Evolutionary conservation across 2,888 invertebrate species (phyloP).

Genomic region (Drosophila formosana): DNA sequence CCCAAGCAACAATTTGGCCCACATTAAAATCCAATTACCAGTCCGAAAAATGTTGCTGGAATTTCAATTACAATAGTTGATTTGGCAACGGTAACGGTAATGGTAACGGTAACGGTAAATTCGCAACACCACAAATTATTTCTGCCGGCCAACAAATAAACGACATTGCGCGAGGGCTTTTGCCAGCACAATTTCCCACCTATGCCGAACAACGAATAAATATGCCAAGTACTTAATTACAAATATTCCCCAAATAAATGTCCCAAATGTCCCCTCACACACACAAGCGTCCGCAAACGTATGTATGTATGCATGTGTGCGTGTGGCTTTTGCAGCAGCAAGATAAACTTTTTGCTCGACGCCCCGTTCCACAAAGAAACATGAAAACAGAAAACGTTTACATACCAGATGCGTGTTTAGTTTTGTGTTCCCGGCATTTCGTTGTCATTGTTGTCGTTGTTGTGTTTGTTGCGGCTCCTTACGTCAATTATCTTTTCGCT

Average conservation of each 20-base stretch:
- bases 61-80: conserved; percentile 71
- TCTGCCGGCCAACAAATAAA: conserved; percentile 24
- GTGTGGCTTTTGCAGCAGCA: too few species aligned
- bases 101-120: conserved; percentile 27
- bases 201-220: conserved; percentile 9
- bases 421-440: conserved; percentile 43
- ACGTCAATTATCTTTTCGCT: conserved; percentile 1
- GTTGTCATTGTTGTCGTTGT: conserved; percentile 26
- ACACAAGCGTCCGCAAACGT: background rate
- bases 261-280: background rate
- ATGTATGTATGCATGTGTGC: background rate
- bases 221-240: conserved; percentile 16
- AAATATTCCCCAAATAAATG: conserved; percentile 11
- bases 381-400: conserved; percentile 29
- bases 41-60: conserved; percentile 57
- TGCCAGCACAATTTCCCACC: conserved; percentile 32
- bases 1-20: conserved; percentile 24
- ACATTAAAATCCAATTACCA: conserved; percentile 72
- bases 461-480: conserved; percentile 6
- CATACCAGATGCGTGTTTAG: conserved; percentile 39
- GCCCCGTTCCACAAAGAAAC: background rate
- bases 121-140: conserved; percentile 44
- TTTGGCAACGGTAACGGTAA: conserved; percentile 14
- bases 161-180: conserved; percentile 11
- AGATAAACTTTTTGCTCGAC: background rate